A percentile compares a stretch with the other conserved stretches of the same genome.
Conservation (phyloP, 1,140 invertebrate genomes). For the Drosophila simulans region DNA sequence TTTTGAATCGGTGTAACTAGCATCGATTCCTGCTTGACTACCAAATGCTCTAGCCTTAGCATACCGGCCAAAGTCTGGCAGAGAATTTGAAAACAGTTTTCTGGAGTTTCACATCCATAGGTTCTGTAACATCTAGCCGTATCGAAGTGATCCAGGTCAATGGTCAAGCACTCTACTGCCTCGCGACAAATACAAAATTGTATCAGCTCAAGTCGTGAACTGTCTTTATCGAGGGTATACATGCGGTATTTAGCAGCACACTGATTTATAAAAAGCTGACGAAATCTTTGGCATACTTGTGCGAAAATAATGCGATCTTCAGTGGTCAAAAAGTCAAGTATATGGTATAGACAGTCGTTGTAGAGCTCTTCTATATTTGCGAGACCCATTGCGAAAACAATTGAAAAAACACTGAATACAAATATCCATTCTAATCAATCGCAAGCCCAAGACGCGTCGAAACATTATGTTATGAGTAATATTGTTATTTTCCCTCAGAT, state of each 20-base stretch:
- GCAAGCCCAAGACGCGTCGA: constrained; percentile 41
- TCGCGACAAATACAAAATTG: constrained; percentile 52
- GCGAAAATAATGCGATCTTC: constrained; percentile 42
- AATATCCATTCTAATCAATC: constrained; percentile 8
- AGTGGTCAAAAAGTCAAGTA: constrained; percentile 29
- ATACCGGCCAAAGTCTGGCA: constrained; percentile 35
- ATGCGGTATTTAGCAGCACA: constrained; percentile 14
- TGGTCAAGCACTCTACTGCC: constrained; percentile 27
- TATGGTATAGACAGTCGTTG: constrained; percentile 49
- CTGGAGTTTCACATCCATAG: constrained; percentile 17
- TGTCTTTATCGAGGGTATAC: constrained; percentile 23
- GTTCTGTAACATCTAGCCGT: not conserved
- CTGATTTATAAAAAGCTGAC: constrained; percentile 35
- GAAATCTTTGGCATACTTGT: constrained; percentile 52
- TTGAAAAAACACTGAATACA: constrained; percentile 14
- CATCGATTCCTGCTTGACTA: constrained; percentile 19
- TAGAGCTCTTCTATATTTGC: constrained; percentile 44
- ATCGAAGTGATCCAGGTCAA: constrained; percentile 52
- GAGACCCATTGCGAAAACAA: constrained; percentile 23
- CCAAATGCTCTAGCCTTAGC: constrained; percentile 25
- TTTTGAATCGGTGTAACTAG: constrained; percentile 9
- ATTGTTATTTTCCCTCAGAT: constrained; percentile 12
- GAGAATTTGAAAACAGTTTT: constrained; percentile 33
- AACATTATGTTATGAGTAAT: constrained; percentile 48
- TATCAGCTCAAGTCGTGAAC: constrained; percentile 19